Conservation (phyloP, 2,113 vertebrate genomes). For the Chrysemys picta region DNA sequence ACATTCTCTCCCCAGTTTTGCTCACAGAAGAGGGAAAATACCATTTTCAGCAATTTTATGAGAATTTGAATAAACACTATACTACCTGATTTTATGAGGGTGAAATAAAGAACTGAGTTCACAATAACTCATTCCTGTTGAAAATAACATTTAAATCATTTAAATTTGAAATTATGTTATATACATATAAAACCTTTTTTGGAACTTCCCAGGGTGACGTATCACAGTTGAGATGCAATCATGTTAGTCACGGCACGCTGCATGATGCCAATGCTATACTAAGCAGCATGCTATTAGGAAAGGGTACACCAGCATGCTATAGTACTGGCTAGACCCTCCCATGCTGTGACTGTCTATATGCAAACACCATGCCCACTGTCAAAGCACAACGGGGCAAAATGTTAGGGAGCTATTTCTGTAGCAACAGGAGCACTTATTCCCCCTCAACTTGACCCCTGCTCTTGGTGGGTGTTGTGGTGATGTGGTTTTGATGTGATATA, state of each 20-base stretch:
- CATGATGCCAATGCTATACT: slow-evolving; percentile 11
- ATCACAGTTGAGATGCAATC: slow-evolving; percentile 26
- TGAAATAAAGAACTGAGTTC: not conserved
- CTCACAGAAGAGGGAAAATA: not conserved
- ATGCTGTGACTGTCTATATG: slow-evolving; percentile 10
- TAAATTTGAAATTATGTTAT: not conserved
- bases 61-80: not conserved
- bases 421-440: not conserved
- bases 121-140: slow-evolving; percentile 7
- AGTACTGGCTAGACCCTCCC: not conserved
- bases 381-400: slow-evolving; percentile 19
- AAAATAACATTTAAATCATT: not conserved
- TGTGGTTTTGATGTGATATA: not conserved
- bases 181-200: slow-evolving; percentile 14
- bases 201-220: slow-evolving; percentile 50
- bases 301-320: not conserved
- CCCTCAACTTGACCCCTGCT: slow-evolving; percentile 25
- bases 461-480: not conserved
- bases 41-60: not conserved
- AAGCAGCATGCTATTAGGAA: slow-evolving; percentile 3
- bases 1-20: not conserved
- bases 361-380: slow-evolving; percentile 26
- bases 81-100: not conserved
- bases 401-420: slow-evolving; percentile 29
- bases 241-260: slow-evolving; percentile 31